A percentile compares a stretch with the other conserved stretches of the same genome.
These are phyloP conservation scores for Pionites leucogaster DNA, from an alignment of 2,113 vertebrate genomes.

Conservation along the genomic window DNA sequence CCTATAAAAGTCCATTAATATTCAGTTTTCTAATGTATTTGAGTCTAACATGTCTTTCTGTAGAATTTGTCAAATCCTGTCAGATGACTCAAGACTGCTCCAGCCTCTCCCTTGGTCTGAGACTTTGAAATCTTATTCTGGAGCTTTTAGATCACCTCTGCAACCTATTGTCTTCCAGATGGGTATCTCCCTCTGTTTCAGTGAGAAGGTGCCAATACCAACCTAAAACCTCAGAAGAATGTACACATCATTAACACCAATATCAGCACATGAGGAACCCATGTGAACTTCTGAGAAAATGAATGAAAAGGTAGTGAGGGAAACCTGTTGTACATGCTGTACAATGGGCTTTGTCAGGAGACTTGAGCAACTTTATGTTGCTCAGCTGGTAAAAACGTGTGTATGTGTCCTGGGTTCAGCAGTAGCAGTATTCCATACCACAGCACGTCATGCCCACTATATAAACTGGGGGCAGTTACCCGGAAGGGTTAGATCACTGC, in stretches of 20 bases:
- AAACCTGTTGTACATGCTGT: background rate
- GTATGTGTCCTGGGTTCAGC: too few species aligned
- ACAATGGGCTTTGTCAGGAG: background rate
- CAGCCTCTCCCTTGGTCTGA: background rate
- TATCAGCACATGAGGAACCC: background rate
- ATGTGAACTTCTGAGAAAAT: fast-evolving
- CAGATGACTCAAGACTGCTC: background rate
- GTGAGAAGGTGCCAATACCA: background rate
- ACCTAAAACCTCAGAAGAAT: background rate
- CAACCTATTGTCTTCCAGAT: background rate
- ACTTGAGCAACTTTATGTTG: background rate
- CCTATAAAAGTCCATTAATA: background rate
- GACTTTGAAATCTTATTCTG: background rate
- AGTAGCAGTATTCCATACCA: too few species aligned
- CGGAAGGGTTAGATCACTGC: too few species aligned
- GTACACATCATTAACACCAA: background rate
- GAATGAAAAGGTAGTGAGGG: background rate
- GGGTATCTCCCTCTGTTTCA: background rate
- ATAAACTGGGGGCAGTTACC: too few species aligned
- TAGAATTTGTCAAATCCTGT: background rate
- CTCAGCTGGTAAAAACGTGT: background rate
- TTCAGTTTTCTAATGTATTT: background rate
- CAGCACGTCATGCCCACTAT: too few species aligned
- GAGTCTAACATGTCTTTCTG: background rate
- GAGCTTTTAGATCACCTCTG: background rate